Evolutionary conservation across 2,888 invertebrate species (phyloP).

Genomic region (Diogma glabrata): DNA sequence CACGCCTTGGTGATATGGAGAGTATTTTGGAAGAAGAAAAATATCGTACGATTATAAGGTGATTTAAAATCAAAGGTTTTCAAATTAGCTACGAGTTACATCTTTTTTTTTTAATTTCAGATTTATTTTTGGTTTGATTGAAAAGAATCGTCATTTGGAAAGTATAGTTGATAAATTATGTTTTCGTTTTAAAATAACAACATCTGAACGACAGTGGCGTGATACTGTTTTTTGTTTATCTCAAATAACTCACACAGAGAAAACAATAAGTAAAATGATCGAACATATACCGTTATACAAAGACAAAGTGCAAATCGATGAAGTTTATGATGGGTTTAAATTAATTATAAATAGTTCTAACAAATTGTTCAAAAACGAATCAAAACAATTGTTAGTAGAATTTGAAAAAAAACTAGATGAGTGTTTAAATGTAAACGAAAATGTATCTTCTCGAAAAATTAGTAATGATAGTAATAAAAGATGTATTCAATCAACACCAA

Average conservation of each 20-base stretch:
- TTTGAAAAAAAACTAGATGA: conserved; percentile 55
- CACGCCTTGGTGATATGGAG: conserved; percentile 66
- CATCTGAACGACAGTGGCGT: conserved; percentile 67
- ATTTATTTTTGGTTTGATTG: conserved; percentile 55
- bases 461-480: too few species aligned
- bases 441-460: too few species aligned
- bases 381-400: conserved; percentile 54
- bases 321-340: conserved; percentile 60
- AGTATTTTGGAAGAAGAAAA: conserved; percentile 57
- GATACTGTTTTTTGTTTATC: conserved; percentile 82
- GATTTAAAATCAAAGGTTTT: too few species aligned
- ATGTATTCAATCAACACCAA: too few species aligned
- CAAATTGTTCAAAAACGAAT: conserved; percentile 54
- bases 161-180: conserved; percentile 84
- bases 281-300: conserved; percentile 67
- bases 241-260: conserved; percentile 66
- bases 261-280: conserved; percentile 58
- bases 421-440: too few species aligned
- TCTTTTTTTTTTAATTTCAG: conserved; percentile 23
- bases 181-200: conserved; percentile 64
- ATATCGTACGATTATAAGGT: conserved; percentile 61
- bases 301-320: conserved; percentile 59
- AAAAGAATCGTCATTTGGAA: conserved; percentile 84
- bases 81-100: too few species aligned
- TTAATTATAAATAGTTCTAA: conserved; percentile 52